phyloP scores from a whole-genome alignment of 2,113 vertebrate species.

The Sinocyclocheilus rhinocerous region DNA sequence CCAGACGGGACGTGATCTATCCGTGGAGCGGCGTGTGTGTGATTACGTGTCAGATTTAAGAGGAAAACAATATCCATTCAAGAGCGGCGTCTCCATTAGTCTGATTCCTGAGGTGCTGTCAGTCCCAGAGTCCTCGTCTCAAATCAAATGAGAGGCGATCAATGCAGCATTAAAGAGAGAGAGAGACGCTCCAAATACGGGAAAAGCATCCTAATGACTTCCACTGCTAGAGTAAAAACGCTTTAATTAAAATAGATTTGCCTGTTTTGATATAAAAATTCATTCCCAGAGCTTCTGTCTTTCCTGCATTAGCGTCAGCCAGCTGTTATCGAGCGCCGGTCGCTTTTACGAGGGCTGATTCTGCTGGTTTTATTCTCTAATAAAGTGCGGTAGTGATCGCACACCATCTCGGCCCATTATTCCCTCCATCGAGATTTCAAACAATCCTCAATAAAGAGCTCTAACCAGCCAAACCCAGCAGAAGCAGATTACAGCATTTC shows the following conservation, averaged over 20 bases:
- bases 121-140: constrained; percentile 63
- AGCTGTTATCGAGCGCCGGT: constrained; percentile 4
- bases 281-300: constrained; percentile 53
- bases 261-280: constrained; percentile 53
- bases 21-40: too few relatives aligned
- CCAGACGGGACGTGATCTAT: too few relatives aligned
- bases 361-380: not conserved
- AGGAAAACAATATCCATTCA: constrained; percentile 76
- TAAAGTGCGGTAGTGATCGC: not conserved
- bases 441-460: not conserved
- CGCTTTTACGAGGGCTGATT: not conserved
- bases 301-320: constrained; percentile 15
- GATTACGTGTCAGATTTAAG: constrained; percentile 62
- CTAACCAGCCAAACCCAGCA: not conserved
- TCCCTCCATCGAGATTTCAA: not conserved
- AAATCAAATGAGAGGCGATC: constrained; percentile 72
- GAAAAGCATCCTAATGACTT: constrained; percentile 67
- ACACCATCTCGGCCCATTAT: not conserved
- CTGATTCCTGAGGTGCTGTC: constrained; percentile 68
- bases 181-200: constrained; percentile 59
- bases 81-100: constrained; percentile 64
- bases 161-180: constrained; percentile 70
- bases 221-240: constrained; percentile 56
- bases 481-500: not conserved
- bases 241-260: constrained; percentile 69